Evolutionary conservation across 35 echinoderm and acorn worm species (phyloP).

Genomic region (Ophioderma brevispina): DNA sequence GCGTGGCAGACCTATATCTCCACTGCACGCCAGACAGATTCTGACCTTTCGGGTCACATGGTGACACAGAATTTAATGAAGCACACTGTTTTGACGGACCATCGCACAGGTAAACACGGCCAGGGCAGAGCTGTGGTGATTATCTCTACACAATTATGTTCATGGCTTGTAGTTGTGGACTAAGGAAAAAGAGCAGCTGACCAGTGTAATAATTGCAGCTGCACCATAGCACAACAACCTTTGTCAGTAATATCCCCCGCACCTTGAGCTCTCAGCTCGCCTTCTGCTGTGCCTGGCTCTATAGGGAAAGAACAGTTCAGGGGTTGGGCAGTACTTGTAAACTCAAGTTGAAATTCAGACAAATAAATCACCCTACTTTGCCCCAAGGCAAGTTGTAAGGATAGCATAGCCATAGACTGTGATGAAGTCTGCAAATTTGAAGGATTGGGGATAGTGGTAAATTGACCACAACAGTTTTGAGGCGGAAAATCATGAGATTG

Average conservation of each 20-base stretch:
- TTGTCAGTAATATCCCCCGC: neutral
- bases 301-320: neutral
- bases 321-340: slow-evolving; percentile 4
- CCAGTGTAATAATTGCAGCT: neutral
- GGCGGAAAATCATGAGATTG: too few relatives aligned
- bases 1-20: neutral
- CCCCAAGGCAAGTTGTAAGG: neutral
- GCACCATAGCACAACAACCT: neutral
- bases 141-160: neutral
- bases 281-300: neutral
- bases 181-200: neutral
- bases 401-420: neutral
- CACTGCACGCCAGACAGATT: neutral
- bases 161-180: neutral
- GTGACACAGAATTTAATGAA: neutral
- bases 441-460: neutral
- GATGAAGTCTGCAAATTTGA: neutral
- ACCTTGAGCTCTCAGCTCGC: neutral
- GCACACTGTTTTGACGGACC: neutral
- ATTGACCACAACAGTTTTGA: slow-evolving; percentile 1
- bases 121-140: neutral
- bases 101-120: neutral
- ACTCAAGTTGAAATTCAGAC: slow-evolving; percentile 10
- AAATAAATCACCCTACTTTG: slow-evolving; percentile 4
- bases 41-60: neutral